Evolutionary conservation across 2,797 vertebrate genomes (phyloP), one percentile per base, ranked within the genome.

Genomic region (Caiman crocodilus): DNA sequence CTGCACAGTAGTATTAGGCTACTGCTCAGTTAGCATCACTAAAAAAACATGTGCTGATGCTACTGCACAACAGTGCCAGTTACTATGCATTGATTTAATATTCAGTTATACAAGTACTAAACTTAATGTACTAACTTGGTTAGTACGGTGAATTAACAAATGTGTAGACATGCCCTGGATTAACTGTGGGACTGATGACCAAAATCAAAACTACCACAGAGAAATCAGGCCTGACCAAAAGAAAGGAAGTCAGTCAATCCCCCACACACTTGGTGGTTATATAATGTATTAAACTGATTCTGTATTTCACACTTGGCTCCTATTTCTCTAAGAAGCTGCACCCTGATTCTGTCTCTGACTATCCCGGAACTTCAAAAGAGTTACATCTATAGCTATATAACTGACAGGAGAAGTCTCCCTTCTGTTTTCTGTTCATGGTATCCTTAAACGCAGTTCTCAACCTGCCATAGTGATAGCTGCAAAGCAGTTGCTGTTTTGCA

Each of bases 391-490:
- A 77, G n/a, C 28, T 60, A 63, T 7, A 1, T 25, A n/a, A 28
- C 0, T 1, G 21, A 12, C 1, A 26, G 59, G 75, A 76, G 23
- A 61, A 82, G 65, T 59, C 58, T 17, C 35, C 59, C n/a, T 14
- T n/a, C 14, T 82, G 42, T 78, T 1, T 28, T 50, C 71, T 42
- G 21, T 71, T 6, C 23, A 23, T 20, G 32, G 4, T 71, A 71
- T 42, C 20, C 21, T 25, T 14, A 71, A 20, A 16, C 2, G 18
- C 5, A 20, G 56, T 55, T 3, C 9, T 28, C 17, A 2, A 0
- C 65, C n/a, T 61, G 15, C 26, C 23, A 20, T 13, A 61, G 14
- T 56, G 57, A 30, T 23, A 25, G 32, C 10, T 57, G 42, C 8
- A 71, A 71, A 42, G 32, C 32, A 42, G 67, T 71, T 71, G 25